Conservation (phyloP, 64 coral and sea anemone species). For the Actinia equina region DNA sequence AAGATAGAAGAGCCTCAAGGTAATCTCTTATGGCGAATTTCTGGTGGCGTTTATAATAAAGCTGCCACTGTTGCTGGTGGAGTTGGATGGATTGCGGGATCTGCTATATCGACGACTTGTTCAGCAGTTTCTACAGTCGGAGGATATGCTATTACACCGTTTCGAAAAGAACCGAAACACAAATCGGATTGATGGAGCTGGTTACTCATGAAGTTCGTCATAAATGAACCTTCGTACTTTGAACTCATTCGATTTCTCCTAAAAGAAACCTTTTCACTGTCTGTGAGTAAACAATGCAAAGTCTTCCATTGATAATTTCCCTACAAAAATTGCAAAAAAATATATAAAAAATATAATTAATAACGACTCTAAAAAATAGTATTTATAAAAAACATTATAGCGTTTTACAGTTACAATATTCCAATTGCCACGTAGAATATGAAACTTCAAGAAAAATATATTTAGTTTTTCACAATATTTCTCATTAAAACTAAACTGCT, state of each 20-base stretch:
- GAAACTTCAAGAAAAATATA: not conserved
- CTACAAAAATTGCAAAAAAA: not conserved
- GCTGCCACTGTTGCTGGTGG: constrained; percentile 80
- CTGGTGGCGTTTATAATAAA: constrained; percentile 86
- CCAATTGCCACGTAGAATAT: not conserved
- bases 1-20: constrained; percentile 41
- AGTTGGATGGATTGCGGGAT: constrained; percentile 84
- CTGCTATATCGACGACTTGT: constrained; percentile 75
- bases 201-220: not conserved
- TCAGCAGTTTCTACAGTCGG: constrained; percentile 76
- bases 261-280: not conserved
- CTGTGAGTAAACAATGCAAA: not conserved
- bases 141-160: constrained; percentile 74
- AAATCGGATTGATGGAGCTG: constrained; percentile 55
- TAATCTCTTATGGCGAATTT: constrained; percentile 72
- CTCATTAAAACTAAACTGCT: not conserved
- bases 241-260: not conserved
- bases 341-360: not conserved
- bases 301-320: not conserved
- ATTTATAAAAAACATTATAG: constrained; percentile 4
- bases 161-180: constrained; percentile 68
- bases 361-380: not conserved
- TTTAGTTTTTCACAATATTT: not conserved
- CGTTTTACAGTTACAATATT: not conserved
- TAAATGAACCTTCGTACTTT: constrained; percentile 23